Base-by-base conservation (phyloP, 2,888 invertebrate species). In the Drosophila melanocephala region DNA sequence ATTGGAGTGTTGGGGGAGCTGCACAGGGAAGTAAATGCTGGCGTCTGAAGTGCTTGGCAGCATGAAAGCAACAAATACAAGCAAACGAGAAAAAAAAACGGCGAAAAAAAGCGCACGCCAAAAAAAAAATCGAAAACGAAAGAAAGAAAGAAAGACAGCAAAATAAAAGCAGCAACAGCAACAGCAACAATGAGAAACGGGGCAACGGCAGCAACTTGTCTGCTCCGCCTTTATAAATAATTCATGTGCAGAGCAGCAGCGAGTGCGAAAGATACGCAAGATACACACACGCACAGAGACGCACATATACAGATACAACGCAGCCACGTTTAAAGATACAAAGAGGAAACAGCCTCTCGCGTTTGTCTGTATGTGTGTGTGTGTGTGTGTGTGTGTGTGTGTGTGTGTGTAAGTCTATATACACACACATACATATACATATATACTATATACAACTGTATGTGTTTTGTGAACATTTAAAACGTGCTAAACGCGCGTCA, bases 211-310 rank as follows among this genome's bases (percentile, higher is more conserved):
- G 89, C 86, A 86, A 92, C 93, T 93, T 91, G 92, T 91, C 92
- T 93, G 93, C 93, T 93, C 93, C 93, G 93, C 93, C 93, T 93
- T 93, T 93, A 93, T 93, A 93, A 93, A 93, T 93, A 93, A 93
- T 93, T 93, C 92, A 93, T 93, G 89, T 90, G 91, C 86, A 9
- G 16, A 85, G 83, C 84, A 79, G 79, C 81, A 77, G 77, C 79
- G 87, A 89, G 79, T 82, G 82, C 75, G 75, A 88, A 83, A 90
- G 91, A 91, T 91, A 89, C 91, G 83, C 80, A 81, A 84, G 81
- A 88, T 88, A 83, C 66, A 80, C 51, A 70, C 68, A 80, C 58
- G 37, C 37, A 37, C 7, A 37, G 19, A 37, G 16, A 37, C 19
- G 37, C 51, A 69, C 61, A 72, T 68, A 72, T 51, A 67, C 62